Conservation (phyloP, 1,140 invertebrate species). For the Drosophila mayri region DNA sequence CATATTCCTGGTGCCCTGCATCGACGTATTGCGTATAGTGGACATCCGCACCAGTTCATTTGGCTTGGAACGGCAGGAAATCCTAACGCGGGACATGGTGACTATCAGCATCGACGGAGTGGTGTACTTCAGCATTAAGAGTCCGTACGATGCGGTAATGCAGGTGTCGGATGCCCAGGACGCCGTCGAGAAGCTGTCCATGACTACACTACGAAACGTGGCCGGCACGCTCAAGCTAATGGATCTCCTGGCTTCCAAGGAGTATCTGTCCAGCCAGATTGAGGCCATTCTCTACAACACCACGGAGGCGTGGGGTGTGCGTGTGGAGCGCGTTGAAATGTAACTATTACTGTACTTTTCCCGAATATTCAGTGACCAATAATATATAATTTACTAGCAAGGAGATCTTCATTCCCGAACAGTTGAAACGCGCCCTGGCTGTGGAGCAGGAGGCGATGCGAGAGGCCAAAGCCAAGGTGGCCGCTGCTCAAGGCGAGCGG, state of each 20-base stretch:
- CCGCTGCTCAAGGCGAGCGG: constrained; percentile 93
- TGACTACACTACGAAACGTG: constrained; percentile 94
- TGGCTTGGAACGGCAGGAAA: constrained; percentile 87
- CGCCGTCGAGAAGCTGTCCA: constrained; percentile 93
- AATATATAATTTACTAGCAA: constrained; percentile 87
- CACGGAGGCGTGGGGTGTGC: constrained; percentile 98
- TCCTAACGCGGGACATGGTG: constrained; percentile 96
- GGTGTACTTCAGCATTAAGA: constrained; percentile 92
- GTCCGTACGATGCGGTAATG: constrained; percentile 92
- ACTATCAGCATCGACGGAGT: constrained; percentile 96
- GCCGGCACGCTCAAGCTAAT: constrained; percentile 95
- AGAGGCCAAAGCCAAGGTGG: constrained; percentile 90
- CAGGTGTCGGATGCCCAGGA: constrained; percentile 91
- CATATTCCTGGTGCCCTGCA: constrained; percentile 95
- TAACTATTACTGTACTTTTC: constrained; percentile 85
- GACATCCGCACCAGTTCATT: constrained; percentile 90
- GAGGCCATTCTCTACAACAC: constrained; percentile 87
- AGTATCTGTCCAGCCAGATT: constrained; percentile 89
- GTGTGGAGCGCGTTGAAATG: constrained; percentile 98
- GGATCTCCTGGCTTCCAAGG: constrained; percentile 89
- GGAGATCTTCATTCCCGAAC: constrained; percentile 93
- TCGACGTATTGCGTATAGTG: constrained; percentile 91
- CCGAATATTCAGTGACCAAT: background rate
- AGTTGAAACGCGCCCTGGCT: constrained; percentile 94
- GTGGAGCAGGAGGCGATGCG: constrained; percentile 94